Percentiles rank a stretch among this genome's conserved stretches.
Conservation (phyloP, 2,113 vertebrate genomes). For the Pomatorhinus ruficollis region DNA sequence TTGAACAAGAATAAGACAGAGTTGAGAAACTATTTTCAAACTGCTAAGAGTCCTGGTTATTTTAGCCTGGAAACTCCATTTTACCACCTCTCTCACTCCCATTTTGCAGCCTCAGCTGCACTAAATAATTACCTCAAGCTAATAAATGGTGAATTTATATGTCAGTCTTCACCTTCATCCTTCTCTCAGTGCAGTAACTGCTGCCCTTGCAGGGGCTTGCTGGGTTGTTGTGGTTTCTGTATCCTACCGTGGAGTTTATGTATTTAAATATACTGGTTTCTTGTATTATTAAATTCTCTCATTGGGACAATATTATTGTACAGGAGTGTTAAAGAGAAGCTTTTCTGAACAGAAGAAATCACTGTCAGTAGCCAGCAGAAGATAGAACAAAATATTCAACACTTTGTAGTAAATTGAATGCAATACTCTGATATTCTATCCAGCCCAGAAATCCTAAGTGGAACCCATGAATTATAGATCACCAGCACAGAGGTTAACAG, state of each 20-base stretch:
- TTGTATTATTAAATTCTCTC: conserved; percentile 54
- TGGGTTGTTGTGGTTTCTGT: conserved; percentile 45
- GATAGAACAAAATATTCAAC: background rate
- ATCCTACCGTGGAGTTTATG: conserved; percentile 13
- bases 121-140: conserved; percentile 23
- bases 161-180: conserved; percentile 21
- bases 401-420: background rate
- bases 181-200: background rate
- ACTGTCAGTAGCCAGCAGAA: background rate
- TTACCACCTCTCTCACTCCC: background rate
- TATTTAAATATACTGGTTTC: conserved; percentile 48
- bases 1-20: background rate
- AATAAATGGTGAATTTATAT: conserved; percentile 30
- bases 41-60: background rate
- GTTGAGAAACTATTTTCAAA: background rate
- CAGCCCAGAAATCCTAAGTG: background rate
- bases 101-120: background rate
- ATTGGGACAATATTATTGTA: conserved; percentile 41
- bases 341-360: background rate
- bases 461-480: background rate
- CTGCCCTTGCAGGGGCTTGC: background rate
- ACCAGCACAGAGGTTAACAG: conserved; percentile 13
- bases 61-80: background rate
- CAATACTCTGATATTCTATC: background rate
- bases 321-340: conserved; percentile 22